Percentiles rank a stretch among this genome's conserved stretches.
phyloP scores from a whole-genome alignment of 2,888 invertebrate species.

The Tiliacea aurago region DNA sequence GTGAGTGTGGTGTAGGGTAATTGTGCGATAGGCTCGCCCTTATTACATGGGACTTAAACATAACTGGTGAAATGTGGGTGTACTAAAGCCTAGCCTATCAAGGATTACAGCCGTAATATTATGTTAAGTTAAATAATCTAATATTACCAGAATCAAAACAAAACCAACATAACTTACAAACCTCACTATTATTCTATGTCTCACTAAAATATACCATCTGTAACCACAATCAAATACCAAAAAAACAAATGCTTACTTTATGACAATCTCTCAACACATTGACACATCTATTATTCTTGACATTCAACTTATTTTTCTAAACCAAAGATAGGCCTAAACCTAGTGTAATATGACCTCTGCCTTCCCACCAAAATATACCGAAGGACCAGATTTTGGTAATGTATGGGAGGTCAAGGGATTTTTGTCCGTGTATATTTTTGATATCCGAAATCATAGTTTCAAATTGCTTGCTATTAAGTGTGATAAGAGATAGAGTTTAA shows the following conservation, averaged over 20 bases:
- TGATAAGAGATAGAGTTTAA: conserved; percentile 74
- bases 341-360: conserved; percentile 25
- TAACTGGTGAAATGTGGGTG: too few relatives aligned
- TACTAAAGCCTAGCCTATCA: too few relatives aligned
- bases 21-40: too few relatives aligned
- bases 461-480: conserved; percentile 76
- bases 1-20: too few relatives aligned
- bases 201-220: conserved; percentile 60
- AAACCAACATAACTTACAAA: conserved; percentile 8
- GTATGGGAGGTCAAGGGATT: conserved; percentile 24
- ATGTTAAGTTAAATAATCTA: not conserved
- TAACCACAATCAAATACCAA: conserved; percentile 64
- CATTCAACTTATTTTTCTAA: conserved; percentile 72
- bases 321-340: conserved; percentile 67
- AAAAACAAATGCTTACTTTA: conserved; percentile 75
- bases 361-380: not conserved
- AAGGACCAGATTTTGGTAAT: not conserved
- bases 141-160: not conserved
- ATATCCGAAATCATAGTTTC: conserved; percentile 71
- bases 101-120: too few relatives aligned
- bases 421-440: conserved; percentile 56
- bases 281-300: conserved; percentile 77
- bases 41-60: too few relatives aligned
- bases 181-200: conserved; percentile 36
- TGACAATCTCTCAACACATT: conserved; percentile 69